Evolutionary conservation across 2,113 vertebrate genomes (phyloP).

Genomic region (Procavia capensis): DNA sequence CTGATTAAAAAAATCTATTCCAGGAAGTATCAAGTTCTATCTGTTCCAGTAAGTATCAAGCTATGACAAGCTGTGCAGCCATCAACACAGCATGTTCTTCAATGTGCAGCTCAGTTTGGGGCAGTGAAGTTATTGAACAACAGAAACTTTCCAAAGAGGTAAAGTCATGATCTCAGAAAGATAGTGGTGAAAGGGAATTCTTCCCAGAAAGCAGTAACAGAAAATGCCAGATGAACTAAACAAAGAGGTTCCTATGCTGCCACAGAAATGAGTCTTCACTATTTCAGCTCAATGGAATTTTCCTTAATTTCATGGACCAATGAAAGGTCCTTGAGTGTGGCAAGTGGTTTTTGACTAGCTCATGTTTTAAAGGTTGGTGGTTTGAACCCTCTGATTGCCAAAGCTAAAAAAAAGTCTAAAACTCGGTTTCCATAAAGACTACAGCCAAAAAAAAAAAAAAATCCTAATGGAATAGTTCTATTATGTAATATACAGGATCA

Average conservation of each 20-base stretch:
- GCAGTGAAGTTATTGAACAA: background rate
- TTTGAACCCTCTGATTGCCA: too few relatives aligned
- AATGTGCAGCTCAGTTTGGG: background rate
- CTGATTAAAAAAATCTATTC: background rate
- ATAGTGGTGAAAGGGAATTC: background rate
- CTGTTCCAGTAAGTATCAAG: background rate
- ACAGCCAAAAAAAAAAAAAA: too few relatives aligned
- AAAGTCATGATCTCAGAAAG: background rate
- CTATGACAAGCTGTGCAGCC: background rate
- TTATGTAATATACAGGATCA: too few relatives aligned
- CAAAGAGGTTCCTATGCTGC: background rate
- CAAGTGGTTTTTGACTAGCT: too few relatives aligned
- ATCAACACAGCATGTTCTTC: rapidly evolving
- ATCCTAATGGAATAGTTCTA: too few relatives aligned
- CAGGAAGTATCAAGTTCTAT: too few relatives aligned
- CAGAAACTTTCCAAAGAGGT: background rate
- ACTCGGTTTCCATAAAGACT: too few relatives aligned
- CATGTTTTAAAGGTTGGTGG: too few relatives aligned
- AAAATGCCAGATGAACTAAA: background rate
- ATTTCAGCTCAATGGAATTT: background rate
- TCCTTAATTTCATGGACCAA: background rate
- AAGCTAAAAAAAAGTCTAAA: too few relatives aligned
- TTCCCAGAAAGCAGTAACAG: background rate
- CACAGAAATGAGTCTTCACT: background rate
- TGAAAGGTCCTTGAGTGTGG: too few relatives aligned